phyloP scores from a whole-genome alignment of 2,113 vertebrate genomes.

The Diadophis punctatus region DNA sequence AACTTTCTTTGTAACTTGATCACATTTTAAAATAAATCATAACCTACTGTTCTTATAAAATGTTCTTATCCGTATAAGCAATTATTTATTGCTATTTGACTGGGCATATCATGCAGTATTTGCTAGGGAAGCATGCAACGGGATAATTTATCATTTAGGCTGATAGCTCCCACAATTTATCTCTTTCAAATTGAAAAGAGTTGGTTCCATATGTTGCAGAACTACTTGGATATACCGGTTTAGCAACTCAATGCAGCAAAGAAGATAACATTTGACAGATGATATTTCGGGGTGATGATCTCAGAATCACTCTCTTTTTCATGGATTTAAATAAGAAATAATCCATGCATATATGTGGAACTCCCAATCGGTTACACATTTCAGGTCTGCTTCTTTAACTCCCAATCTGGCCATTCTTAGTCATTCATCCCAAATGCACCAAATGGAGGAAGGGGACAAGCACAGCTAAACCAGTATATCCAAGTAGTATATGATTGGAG shows the following conservation, averaged over 20 bases:
- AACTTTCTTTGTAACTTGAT: not conserved
- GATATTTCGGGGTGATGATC: not conserved
- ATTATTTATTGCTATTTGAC: not conserved
- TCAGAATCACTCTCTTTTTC: not conserved
- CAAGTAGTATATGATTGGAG: not conserved
- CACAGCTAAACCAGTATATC: not conserved
- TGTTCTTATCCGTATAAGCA: not conserved
- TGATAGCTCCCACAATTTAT: not conserved
- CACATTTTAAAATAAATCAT: not conserved
- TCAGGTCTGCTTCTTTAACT: not conserved
- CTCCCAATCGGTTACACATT: not conserved
- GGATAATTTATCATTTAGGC: not conserved
- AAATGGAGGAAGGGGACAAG: not conserved
- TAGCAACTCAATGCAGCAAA: not conserved
- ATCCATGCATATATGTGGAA: not conserved
- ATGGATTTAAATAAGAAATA: not conserved
- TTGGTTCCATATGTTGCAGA: not conserved
- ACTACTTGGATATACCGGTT: not conserved
- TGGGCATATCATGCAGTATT: constrained; percentile 4
- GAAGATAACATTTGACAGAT: not conserved
- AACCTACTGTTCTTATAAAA: not conserved
- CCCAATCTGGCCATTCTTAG: not conserved
- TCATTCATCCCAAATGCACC: not conserved
- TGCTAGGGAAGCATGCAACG: not conserved
- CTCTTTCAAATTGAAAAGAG: not conserved